Base-by-base conservation (phyloP, 2,113 vertebrate genomes). In the Campylorhamphus procurvoides region DNA sequence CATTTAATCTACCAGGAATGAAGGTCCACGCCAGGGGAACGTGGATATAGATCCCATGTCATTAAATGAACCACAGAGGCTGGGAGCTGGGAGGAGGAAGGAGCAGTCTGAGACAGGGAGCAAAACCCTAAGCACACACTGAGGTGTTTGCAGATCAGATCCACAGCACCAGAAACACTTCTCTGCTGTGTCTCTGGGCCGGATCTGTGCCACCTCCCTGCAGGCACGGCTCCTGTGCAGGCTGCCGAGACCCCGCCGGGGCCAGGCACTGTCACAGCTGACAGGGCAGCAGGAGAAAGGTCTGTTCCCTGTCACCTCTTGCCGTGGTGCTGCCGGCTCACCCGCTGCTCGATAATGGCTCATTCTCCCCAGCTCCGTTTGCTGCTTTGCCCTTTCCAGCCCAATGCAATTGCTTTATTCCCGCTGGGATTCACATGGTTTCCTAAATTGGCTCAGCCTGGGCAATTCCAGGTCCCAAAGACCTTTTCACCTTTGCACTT, bases 341-440 rank as follows among this genome's bases (percentile, higher is more conserved):
- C 53, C 66, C 16, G 0, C 83, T 47, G 83, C 79, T 76, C 67
- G 0, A 0, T 12, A 55, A 42, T 1, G 3, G 42, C 58, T 46
- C 47, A 1, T 29, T 59, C 37, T 44, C 7, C 66, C 18, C 8
- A 1, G 13, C 76, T 76, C 80, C 0, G 0, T 49, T 62, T 8
- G 49, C 40, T 66, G 64, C 73, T 84, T 42, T 44, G 77, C 64
- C 28, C 77, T 73, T 84, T 72, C 63, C 77, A 77, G 47, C 49
- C 68, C 84, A 40, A 59, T 3, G 6, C 68, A 18, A 64, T 22
- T 69, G 33, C 56, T 77, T 94, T 80, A 33, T 29, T 86, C 46
- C 49, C 60, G 31, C 46, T 25, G 55, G 55, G 31, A 58, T 92
- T 86, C 22, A 13, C 64, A 46, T 0, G 1, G 14, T 40, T 46